Percentiles rank a stretch among this genome's conserved stretches.
Conservation (phyloP, 30 jellyfish, hydroid and myxozoan species). For the Morbakka virulenta region DNA sequence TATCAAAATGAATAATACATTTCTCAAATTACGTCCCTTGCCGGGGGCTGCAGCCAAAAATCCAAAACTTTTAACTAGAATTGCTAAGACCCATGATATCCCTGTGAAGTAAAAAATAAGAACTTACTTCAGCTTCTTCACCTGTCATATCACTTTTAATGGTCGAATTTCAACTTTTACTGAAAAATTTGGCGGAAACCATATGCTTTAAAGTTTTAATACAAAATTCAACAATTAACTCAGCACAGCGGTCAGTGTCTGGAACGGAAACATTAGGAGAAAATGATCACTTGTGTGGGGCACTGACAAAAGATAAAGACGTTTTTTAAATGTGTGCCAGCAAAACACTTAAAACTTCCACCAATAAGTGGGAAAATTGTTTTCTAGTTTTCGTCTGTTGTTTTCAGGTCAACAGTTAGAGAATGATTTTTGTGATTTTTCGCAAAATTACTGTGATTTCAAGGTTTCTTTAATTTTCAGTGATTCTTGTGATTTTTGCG, state of each 20-base stretch:
- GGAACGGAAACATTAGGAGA: background rate
- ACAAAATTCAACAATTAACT: background rate
- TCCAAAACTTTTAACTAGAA: background rate
- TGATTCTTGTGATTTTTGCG: background rate
- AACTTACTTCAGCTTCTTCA: background rate
- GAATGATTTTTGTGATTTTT: background rate
- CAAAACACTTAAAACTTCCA: background rate
- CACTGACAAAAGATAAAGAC: too few species aligned
- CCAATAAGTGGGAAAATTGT: too few species aligned
- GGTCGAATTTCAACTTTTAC: background rate
- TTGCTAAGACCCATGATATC: background rate
- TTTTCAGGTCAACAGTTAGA: background rate
- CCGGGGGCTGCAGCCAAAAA: background rate
- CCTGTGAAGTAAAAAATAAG: background rate
- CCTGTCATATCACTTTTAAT: background rate
- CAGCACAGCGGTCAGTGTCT: background rate
- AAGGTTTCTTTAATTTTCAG: background rate
- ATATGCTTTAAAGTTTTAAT: background rate
- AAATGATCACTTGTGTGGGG: too few species aligned
- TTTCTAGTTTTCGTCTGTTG: background rate
- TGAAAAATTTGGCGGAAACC: background rate
- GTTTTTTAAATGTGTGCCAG: background rate
- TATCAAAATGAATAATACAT: background rate
- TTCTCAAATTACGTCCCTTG: background rate
- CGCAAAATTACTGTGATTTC: background rate